Conservation (phyloP, 2,113 vertebrate species). For the Labrus mixtus region DNA sequence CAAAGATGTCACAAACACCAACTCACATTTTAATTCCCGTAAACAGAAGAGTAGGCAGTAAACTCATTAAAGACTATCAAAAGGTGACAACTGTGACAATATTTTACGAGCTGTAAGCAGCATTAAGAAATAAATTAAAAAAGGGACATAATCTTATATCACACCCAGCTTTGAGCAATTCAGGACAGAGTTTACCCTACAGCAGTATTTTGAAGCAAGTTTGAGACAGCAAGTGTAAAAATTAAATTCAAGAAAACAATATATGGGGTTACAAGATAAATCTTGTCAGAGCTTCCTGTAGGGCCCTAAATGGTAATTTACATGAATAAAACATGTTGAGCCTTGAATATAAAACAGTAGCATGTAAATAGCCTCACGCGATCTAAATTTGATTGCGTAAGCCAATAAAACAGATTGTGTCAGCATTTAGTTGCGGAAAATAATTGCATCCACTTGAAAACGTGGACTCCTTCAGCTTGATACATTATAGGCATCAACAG, state of each 20-base stretch:
- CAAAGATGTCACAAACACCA: constrained; percentile 8
- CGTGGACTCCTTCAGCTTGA: constrained; percentile 4
- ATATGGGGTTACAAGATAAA: constrained; percentile 47
- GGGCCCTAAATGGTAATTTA: constrained; percentile 52
- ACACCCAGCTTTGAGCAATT: not conserved
- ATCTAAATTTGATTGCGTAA: constrained; percentile 59
- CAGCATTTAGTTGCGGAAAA: constrained; percentile 14
- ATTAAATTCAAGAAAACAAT: constrained; percentile 40
- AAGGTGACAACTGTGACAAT: not conserved
- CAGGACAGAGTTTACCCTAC: constrained; percentile 16
- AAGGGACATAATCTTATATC: not conserved
- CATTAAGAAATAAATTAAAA: constrained; percentile 13
- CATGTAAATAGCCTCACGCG: constrained; percentile 36
- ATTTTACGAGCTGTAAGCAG: constrained; percentile 7
- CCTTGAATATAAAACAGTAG: constrained; percentile 15
- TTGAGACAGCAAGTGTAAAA: constrained; percentile 29
- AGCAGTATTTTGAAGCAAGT: constrained; percentile 32
- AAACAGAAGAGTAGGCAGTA: constrained; percentile 3
- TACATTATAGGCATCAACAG: not conserved
- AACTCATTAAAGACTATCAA: not conserved
- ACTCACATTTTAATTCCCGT: constrained; percentile 1
- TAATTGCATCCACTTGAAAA: constrained; percentile 9
- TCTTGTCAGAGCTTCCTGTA: constrained; percentile 54
- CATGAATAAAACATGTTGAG: constrained; percentile 67
- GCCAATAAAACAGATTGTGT: constrained; percentile 16